phyloP scores from a whole-genome alignment of 1,140 invertebrate species.

The Papilio machaon region DNA sequence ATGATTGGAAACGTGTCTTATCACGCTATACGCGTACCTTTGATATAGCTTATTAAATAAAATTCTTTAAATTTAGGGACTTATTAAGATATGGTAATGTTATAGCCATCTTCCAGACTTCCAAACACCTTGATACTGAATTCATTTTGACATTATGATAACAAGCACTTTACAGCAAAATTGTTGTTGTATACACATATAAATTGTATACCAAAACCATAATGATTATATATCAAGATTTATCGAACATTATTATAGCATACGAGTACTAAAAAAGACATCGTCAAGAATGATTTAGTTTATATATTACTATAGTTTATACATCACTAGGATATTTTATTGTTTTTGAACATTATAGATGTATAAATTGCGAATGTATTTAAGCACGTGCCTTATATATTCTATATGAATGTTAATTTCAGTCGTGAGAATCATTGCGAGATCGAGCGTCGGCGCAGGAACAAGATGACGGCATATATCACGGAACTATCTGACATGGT shows the following conservation, averaged over 20 bases:
- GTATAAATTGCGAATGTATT: neutral
- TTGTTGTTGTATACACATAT: neutral
- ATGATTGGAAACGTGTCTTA: slow-evolving; percentile 80
- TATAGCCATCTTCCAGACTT: slow-evolving; percentile 37
- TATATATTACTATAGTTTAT: no score
- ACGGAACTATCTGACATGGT: slow-evolving; percentile 99
- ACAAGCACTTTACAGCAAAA: neutral
- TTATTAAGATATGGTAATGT: slow-evolving; percentile 55
- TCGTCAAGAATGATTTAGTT: no score
- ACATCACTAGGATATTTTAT: no score
- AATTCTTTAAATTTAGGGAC: slow-evolving; percentile 45
- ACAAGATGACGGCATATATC: slow-evolving; percentile 99
- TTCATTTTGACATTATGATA: neutral
- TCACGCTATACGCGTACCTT: slow-evolving; percentile 57
- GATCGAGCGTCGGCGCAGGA: slow-evolving; percentile 97
- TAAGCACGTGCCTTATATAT: neutral
- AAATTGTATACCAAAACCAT: no score
- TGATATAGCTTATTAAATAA: slow-evolving; percentile 55
- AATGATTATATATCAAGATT: no score
- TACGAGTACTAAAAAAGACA: no score
- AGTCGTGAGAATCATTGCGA: slow-evolving; percentile 99
- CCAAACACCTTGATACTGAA: neutral
- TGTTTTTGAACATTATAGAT: neutral
- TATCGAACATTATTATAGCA: no score
- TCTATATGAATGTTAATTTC: slow-evolving; percentile 46